Base-by-base conservation (phyloP, 2,797 vertebrate genomes). In the Hydrolagus colliei region DNA sequence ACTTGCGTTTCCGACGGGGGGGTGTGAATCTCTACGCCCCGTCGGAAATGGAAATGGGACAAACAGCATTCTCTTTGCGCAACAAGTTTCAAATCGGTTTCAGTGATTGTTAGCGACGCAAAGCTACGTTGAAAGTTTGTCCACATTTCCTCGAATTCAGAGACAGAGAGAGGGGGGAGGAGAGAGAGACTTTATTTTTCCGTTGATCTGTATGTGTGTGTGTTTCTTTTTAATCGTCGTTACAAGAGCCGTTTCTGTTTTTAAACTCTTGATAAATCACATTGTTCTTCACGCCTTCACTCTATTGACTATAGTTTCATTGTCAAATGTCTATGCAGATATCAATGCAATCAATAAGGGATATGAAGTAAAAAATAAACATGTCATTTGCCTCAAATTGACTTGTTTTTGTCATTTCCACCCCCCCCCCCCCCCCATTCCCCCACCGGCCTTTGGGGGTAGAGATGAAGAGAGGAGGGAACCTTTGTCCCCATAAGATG, bases 341-440 rank as follows among this genome's bases (percentile, higher is more conserved):
- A 84, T 84, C 79, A 84, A 84, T 84, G 79, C 79, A 84, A 84
- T 68, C 79, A 68, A 65, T 84, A 84, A 84, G 65, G 65, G 65
- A 84, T 18, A 84, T 63, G 79, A 84, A 84, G 79, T 68, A 84
- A 84, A 84, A 52, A 52, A 52, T 3, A 52, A 52, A 52, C 41
- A 84, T 52, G 32, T 11, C 79, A 67, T 16, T 84, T 84, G 79
- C 63, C 79, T 84, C 63, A 84, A 84, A 71, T 18, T 11, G 13
- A 41, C 65, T n/a, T 63, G 67, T 22, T 68, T 7, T 32, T 82
- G 79, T 16, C 63, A 16, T 18, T n/a, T n/a, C n/a, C n/a, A n/a
- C n/a, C n/a, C n/a, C n/a, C 27, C 20, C 35, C 18, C 20, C 68
- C 7, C 20, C 27, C 62, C 2, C 4, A 1, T 14, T 0, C n/a